Percentiles rank a stretch among this genome's conserved stretches.
phyloP scores from a whole-genome alignment of 2,888 invertebrate genomes.

The Caprella mutica region DNA sequence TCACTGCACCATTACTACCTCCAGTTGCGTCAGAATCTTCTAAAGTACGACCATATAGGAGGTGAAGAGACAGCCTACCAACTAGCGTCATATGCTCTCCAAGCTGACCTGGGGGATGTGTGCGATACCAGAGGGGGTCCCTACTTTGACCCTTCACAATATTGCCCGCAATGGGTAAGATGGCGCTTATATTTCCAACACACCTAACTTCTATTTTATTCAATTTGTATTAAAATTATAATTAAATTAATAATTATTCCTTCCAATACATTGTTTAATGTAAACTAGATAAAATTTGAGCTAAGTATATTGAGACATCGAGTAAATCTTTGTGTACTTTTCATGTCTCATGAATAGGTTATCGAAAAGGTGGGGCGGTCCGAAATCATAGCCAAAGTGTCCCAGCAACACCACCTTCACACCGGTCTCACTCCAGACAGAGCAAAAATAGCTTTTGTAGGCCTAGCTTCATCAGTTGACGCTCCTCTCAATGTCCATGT shows the following conservation, averaged over 20 bases:
- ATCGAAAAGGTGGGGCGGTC: slow-evolving; percentile 45
- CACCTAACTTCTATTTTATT: too few relatives aligned
- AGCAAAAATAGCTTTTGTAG: slow-evolving; percentile 76
- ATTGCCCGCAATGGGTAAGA: slow-evolving; percentile 51
- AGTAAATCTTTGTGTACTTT: too few relatives aligned
- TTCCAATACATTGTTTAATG: too few relatives aligned
- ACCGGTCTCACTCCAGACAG: slow-evolving; percentile 63
- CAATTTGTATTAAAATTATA: too few relatives aligned
- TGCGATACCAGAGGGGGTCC: slow-evolving; percentile 38
- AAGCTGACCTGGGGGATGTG: slow-evolving; percentile 76
- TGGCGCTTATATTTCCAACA: too few relatives aligned
- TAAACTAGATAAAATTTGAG: too few relatives aligned
- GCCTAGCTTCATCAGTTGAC: slow-evolving; percentile 69
- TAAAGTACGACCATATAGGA: slow-evolving; percentile 42
- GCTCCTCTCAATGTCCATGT: slow-evolving; percentile 80
- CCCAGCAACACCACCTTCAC: slow-evolving; percentile 70
- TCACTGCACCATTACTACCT: slow-evolving; percentile 88
- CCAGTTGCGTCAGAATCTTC: slow-evolving; percentile 78
- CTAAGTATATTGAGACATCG: too few relatives aligned
- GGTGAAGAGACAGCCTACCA: slow-evolving; percentile 55
- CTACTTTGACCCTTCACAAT: slow-evolving; percentile 72
- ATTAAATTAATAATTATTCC: too few relatives aligned
- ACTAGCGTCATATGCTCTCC: slow-evolving; percentile 77
- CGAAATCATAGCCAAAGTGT: slow-evolving; percentile 49
- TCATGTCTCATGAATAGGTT: slow-evolving; percentile 39